phyloP scores from a whole-genome alignment of 2,113 vertebrate genomes.

The Bubo blakistoni region DNA sequence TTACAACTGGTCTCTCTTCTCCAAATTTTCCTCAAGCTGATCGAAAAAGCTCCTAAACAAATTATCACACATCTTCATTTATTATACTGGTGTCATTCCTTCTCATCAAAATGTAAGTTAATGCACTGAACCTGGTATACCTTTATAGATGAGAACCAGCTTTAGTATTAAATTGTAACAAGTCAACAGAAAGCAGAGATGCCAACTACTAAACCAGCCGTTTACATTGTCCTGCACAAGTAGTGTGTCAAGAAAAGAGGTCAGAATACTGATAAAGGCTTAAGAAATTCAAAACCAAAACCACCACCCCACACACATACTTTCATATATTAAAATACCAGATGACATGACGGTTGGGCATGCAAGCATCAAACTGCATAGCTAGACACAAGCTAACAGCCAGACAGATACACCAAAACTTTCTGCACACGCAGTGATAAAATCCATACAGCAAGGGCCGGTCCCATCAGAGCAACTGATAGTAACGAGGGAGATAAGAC shows the following conservation, averaged over 20 bases:
- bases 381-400: background rate
- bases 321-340: background rate
- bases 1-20: background rate
- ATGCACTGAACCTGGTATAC: background rate
- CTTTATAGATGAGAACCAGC: background rate
- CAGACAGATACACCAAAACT: background rate
- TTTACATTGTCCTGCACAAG: background rate
- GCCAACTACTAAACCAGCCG: background rate
- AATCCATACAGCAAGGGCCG: background rate
- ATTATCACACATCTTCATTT: background rate
- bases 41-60: background rate
- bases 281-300: background rate
- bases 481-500: accelerated
- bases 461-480: background rate
- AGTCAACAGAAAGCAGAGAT: background rate
- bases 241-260: background rate
- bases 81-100: too few species aligned
- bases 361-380: accelerated
- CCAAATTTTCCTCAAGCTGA: background rate
- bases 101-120: background rate
- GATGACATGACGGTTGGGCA: background rate
- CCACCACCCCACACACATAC: accelerated
- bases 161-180: background rate
- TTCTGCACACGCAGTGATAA: accelerated
- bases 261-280: background rate